These are phyloP conservation scores for Pseudanteris insignis DNA, from an alignment of 2,888 invertebrate species.

Conservation along the genomic window DNA sequence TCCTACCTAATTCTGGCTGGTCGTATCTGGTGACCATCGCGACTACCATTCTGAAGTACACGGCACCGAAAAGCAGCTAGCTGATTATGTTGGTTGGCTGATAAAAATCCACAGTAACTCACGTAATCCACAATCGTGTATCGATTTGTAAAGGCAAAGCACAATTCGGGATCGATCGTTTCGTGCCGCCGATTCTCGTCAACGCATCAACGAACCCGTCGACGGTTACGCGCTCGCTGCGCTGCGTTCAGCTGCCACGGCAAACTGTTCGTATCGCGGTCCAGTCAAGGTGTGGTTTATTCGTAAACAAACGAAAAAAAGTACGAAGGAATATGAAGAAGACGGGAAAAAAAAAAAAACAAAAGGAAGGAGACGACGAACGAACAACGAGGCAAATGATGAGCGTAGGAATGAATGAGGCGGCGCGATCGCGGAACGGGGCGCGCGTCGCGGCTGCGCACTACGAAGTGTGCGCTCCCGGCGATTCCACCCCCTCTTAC, in stretches of 20 bases:
- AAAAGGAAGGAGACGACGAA: not conserved
- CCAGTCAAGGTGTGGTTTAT: too few relatives aligned
- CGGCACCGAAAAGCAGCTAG: not conserved
- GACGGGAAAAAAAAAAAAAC: not conserved
- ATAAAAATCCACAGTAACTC: too few relatives aligned
- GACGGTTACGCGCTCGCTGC: too few relatives aligned
- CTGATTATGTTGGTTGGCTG: too few relatives aligned
- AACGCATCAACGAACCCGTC: too few relatives aligned
- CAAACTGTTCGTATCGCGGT: too few relatives aligned
- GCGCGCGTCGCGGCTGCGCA: constrained; percentile 38
- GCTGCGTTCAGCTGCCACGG: too few relatives aligned
- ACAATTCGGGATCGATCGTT: too few relatives aligned
- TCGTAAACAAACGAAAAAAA: too few relatives aligned
- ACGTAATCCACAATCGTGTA: constrained; percentile 4
- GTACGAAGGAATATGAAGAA: too few relatives aligned
- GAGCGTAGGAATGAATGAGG: constrained; percentile 24
- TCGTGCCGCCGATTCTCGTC: too few relatives aligned
- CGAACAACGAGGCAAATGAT: constrained; percentile 1
- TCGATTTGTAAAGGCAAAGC: too few relatives aligned
- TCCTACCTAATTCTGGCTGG: constrained; percentile 56
- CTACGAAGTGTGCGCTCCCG: constrained; percentile 32
- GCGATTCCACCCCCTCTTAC: constrained; percentile 33
- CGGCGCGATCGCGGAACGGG: constrained; percentile 16
- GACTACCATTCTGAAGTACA: constrained; percentile 54
- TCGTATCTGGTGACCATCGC: constrained; percentile 59